A percentile compares a stretch with the other conserved stretches of the same genome.
phyloP scores from a whole-genome alignment of 2,113 vertebrate genomes.

The Caranx ignobilis region DNA sequence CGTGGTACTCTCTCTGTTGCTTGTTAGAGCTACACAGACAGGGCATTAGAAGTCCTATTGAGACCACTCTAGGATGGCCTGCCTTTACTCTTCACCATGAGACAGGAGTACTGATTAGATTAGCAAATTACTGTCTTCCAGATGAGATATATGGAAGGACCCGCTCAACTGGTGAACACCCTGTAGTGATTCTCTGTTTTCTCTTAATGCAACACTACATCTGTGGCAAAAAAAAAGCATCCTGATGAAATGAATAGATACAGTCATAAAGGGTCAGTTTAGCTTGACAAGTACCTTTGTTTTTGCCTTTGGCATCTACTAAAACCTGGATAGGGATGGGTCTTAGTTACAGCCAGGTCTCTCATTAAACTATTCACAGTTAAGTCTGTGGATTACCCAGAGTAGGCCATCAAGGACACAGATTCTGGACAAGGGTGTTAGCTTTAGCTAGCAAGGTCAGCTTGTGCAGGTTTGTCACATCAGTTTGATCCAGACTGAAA shows the following conservation, averaged over 20 bases:
- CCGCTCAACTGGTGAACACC: not conserved
- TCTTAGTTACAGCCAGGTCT: not conserved
- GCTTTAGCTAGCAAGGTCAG: not conserved
- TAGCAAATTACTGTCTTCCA: slow-evolving; percentile 27
- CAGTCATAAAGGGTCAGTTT: not conserved
- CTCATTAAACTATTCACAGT: not conserved
- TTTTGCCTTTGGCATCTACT: not conserved
- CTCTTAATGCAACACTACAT: not conserved
- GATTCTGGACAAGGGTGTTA: not conserved
- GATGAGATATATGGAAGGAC: not conserved
- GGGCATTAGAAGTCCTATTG: slow-evolving; percentile 17
- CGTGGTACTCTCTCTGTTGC: not conserved
- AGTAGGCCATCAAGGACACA: not conserved
- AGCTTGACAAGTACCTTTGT: not conserved
- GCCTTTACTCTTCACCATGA: slow-evolving; percentile 6
- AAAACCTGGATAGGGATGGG: not conserved
- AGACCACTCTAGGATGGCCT: slow-evolving; percentile 20
- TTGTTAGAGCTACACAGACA: slow-evolving; percentile 6
- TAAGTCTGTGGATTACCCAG: not conserved
- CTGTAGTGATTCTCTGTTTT: not conserved
- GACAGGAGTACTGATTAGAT: slow-evolving; percentile 15
- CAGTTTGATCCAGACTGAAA: not conserved
- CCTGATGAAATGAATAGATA: not conserved
- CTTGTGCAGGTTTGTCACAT: not conserved
- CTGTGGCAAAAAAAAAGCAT: not conserved